A percentile compares a stretch with the other conserved stretches of the same genome.
Evolutionary conservation across 2,888 invertebrate genomes (phyloP).

Genomic region (Endotricha flammealis): DNA sequence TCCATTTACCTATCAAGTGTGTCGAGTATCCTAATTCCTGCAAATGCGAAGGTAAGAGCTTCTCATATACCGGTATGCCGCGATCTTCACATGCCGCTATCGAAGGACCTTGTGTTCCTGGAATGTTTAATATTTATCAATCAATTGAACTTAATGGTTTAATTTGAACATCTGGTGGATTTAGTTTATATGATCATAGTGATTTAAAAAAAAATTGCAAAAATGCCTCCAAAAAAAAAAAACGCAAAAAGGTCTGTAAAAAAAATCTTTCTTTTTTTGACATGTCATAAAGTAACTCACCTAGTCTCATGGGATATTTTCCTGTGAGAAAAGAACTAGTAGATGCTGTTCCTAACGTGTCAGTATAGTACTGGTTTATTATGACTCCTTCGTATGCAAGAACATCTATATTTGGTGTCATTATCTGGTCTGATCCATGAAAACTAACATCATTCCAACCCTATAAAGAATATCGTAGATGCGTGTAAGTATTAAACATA

Average conservation of each 20-base stretch:
- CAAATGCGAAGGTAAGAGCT: conserved; percentile 83
- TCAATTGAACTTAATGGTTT: too few species aligned
- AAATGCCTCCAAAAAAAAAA: too few species aligned
- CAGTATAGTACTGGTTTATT: conserved; percentile 87
- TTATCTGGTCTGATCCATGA: conserved; percentile 89
- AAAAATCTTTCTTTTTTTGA: too few species aligned
- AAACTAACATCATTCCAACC: conserved; percentile 93
- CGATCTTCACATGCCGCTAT: conserved; percentile 78
- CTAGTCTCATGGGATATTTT: conserved; percentile 87
- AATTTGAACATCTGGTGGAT: too few species aligned
- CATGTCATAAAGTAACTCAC: conserved; percentile 60
- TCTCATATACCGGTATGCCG: conserved; percentile 83
- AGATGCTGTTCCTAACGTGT: conserved; percentile 87
- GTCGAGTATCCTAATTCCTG: conserved; percentile 86
- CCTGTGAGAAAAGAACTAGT: conserved; percentile 88
- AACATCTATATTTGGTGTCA: conserved; percentile 92
- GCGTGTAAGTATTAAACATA: neutral
- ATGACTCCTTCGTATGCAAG: conserved; percentile 89
- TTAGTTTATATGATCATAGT: too few species aligned
- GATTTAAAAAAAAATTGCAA: too few species aligned
- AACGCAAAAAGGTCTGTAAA: too few species aligned
- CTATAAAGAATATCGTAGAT: conserved; percentile 61
- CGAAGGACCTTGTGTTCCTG: conserved; percentile 44
- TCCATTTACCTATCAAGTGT: conserved; percentile 92
- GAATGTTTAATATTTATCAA: too few species aligned